A percentile compares a stretch with the other conserved stretches of the same genome.
Conservation (phyloP, 1,140 invertebrate species). For the Tetramorium parvispinum region DNA sequence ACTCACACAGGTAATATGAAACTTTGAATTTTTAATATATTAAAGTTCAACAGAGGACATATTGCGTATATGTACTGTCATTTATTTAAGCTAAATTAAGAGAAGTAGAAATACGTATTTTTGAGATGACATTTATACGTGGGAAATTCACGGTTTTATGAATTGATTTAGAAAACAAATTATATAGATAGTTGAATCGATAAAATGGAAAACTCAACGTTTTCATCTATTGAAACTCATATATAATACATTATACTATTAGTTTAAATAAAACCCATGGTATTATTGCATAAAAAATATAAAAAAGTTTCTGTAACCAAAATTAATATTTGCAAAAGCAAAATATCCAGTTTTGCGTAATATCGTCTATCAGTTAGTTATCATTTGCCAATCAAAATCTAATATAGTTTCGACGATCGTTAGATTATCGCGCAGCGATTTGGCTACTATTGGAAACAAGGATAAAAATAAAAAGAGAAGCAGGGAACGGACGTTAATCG, state of each 20-base stretch:
- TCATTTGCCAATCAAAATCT: background rate
- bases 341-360: background rate
- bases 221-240: background rate
- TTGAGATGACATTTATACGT: background rate
- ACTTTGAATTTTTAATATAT: slow-evolving; percentile 19
- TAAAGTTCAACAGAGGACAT: background rate
- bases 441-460: slow-evolving; percentile 21
- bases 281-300: background rate
- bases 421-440: slow-evolving; percentile 14
- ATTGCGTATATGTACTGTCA: background rate
- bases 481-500: slow-evolving; percentile 25
- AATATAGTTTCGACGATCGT: background rate
- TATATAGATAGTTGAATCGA: background rate
- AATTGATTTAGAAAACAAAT: background rate
- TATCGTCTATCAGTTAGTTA: background rate
- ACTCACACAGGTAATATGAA: background rate
- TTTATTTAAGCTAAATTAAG: background rate
- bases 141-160: background rate
- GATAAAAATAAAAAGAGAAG: background rate
- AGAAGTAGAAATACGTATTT: slow-evolving; percentile 1
- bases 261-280: background rate
- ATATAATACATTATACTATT: background rate
- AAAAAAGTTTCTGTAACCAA: background rate
- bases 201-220: background rate
- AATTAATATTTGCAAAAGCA: background rate